Percentiles rank a stretch among this genome's conserved stretches.
Evolutionary conservation across 2,888 invertebrate species (phyloP).

Genomic region (Eurytoma adleriae): DNA sequence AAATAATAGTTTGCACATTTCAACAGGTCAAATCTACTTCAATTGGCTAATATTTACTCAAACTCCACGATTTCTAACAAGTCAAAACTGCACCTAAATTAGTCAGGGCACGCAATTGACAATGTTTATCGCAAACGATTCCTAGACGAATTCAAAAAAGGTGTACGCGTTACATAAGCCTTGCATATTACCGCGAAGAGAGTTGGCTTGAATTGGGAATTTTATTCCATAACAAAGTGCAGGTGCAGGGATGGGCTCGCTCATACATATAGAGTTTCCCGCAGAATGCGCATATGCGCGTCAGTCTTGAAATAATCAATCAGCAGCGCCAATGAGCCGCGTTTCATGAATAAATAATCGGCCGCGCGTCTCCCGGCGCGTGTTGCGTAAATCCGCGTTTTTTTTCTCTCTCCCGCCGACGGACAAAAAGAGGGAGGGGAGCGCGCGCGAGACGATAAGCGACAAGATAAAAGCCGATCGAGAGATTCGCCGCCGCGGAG

Average conservation of each 20-base stretch:
- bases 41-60: no score
- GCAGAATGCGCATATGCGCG: background rate
- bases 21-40: no score
- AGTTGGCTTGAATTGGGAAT: conserved; percentile 22
- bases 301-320: conserved; percentile 39
- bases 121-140: background rate
- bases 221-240: background rate
- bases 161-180: no score
- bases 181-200: background rate
- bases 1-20: no score
- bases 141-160: background rate
- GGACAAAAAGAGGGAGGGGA: background rate
- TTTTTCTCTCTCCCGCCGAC: conserved; percentile 1
- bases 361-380: background rate
- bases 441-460: background rate
- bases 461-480: conserved; percentile 44
- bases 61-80: no score
- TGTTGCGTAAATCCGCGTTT: conserved; percentile 32
- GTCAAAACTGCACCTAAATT: no score
- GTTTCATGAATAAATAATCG: conserved; percentile 44
- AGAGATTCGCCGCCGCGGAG: conserved; percentile 24
- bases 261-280: background rate
- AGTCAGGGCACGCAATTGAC: no score
- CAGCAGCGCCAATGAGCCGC: conserved; percentile 2
- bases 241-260: background rate